These are phyloP conservation scores for Lamprologus callipterus DNA, from an alignment of 2,113 vertebrate genomes.

Conservation along the genomic window DNA sequence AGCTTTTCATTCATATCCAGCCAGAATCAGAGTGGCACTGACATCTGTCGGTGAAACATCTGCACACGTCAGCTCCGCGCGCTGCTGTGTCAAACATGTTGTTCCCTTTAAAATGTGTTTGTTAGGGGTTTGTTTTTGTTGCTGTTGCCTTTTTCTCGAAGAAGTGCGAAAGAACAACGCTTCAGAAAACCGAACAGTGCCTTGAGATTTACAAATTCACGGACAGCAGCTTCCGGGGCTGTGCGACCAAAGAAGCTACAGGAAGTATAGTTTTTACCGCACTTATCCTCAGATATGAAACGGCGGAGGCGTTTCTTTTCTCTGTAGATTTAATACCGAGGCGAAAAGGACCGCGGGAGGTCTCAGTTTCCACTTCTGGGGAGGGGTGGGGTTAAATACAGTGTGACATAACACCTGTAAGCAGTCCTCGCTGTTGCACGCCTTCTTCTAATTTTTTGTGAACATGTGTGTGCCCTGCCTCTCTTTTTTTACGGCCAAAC, in stretches of 20 bases:
- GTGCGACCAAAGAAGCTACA: not conserved
- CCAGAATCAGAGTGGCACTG: constrained; percentile 2
- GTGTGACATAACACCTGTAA: constrained; percentile 22
- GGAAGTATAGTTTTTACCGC: not conserved
- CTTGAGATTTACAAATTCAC: not conserved
- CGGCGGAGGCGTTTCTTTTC: not conserved
- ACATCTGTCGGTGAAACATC: constrained; percentile 32
- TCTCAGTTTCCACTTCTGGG: not conserved
- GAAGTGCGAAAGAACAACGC: not conserved
- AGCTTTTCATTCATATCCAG: not conserved
- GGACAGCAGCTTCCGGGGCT: not conserved
- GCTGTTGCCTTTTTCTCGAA: not conserved
- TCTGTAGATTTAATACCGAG: not conserved
- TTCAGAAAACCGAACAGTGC: not conserved
- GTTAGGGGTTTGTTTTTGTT: not conserved
- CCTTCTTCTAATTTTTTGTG: not conserved
- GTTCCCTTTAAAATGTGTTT: not conserved
- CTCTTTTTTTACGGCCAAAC: not conserved
- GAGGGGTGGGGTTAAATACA: not conserved
- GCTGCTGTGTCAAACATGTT: not conserved
- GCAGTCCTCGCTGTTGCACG: not conserved
- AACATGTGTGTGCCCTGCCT: constrained; percentile 19
- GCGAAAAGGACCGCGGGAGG: not conserved
- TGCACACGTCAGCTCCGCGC: not conserved
- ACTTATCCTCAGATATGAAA: not conserved